phyloP scores from a whole-genome alignment of 1,140 invertebrate genomes.

The Neotoxoptera formosana region DNA sequence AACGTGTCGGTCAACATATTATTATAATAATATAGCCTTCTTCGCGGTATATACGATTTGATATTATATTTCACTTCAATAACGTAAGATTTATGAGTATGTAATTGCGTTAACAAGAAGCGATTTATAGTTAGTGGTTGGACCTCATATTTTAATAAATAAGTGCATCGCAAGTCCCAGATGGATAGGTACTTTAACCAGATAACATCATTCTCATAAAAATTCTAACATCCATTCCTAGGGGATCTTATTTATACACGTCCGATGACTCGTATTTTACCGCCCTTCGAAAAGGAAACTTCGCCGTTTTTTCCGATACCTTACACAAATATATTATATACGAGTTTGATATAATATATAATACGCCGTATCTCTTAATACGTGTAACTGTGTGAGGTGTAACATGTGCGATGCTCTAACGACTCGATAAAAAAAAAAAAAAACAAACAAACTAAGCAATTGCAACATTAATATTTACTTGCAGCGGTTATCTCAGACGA shows the following conservation, averaged over 20 bases:
- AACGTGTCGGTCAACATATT: too few relatives aligned
- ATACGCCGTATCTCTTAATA: background rate
- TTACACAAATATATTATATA: background rate
- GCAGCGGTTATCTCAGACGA: background rate
- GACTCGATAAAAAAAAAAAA: background rate
- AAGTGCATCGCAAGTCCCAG: background rate
- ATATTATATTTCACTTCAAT: background rate
- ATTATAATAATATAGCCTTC: too few relatives aligned
- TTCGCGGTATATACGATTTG: background rate
- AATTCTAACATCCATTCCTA: slow-evolving; percentile 37
- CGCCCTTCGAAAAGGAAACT: background rate
- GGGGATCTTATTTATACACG: slow-evolving; percentile 26
- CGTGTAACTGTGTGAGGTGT: background rate
- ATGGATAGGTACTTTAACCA: slow-evolving; percentile 8
- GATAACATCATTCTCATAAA: slow-evolving; percentile 25
- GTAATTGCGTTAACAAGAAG: slow-evolving; percentile 33
- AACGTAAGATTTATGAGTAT: background rate
- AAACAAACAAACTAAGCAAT: background rate
- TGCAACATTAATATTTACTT: background rate
- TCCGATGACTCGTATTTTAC: slow-evolving; percentile 24
- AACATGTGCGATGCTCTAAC: background rate
- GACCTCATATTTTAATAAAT: slow-evolving; percentile 34
- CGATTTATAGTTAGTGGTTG: slow-evolving; percentile 41
- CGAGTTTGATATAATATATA: background rate
- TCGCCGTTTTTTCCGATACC: background rate